Percentiles rank a stretch among this genome's conserved stretches.
Conservation (phyloP, 1,140 invertebrate genomes). For the Lutraria rhynchaena region DNA sequence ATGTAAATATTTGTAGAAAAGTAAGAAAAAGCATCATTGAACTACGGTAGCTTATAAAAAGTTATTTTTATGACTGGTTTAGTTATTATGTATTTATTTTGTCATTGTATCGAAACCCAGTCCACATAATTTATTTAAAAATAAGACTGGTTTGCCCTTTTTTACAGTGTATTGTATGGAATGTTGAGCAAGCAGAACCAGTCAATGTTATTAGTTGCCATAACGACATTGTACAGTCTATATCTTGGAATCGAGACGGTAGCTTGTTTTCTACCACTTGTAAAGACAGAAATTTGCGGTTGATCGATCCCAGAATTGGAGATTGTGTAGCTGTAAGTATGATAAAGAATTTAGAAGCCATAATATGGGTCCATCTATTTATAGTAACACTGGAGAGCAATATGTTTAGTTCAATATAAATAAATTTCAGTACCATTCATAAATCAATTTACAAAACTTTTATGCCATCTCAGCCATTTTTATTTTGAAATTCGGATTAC, state of each 20-base stretch:
- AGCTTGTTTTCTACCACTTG: constrained; percentile 94
- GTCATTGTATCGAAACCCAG: no score
- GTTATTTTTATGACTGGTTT: no score
- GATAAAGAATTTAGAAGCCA: no score
- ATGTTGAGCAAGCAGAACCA: constrained; percentile 96
- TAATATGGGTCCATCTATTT: background rate
- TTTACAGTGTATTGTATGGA: constrained; percentile 86
- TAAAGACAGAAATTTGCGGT: constrained; percentile 94
- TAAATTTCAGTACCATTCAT: background rate
- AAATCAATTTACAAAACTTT: no score
- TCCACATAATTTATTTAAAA: no score
- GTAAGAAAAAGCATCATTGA: no score
- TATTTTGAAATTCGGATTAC: no score
- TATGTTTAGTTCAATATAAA: background rate
- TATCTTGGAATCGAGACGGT: constrained; percentile 95
- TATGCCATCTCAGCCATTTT: no score
- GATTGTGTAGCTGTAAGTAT: constrained; percentile 88
- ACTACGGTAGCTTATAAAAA: no score
- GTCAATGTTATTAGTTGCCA: constrained; percentile 94
- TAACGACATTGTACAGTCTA: constrained; percentile 94
- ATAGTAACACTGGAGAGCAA: background rate
- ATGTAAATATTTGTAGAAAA: no score
- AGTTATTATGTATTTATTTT: no score
- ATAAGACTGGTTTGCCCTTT: no score
- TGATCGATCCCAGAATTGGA: constrained; percentile 93